Conservation (phyloP, 2,113 vertebrate genomes). For the Anarrhichthys ocellatus region DNA sequence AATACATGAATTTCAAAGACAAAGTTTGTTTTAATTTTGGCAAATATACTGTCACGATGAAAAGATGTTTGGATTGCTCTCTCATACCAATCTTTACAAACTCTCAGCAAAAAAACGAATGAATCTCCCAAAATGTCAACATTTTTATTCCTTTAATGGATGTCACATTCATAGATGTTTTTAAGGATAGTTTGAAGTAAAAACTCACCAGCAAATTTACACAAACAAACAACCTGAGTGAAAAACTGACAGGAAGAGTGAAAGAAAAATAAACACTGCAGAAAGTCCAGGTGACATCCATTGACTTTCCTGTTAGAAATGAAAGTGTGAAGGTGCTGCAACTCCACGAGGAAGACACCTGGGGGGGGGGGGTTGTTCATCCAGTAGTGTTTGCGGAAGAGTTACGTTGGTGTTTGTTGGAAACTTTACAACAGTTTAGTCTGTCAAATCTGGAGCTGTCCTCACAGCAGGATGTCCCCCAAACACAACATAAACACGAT, state of each 20-base stretch:
- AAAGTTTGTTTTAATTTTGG: not conserved
- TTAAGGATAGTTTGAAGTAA: not conserved
- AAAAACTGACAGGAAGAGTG: not conserved
- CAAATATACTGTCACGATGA: not conserved
- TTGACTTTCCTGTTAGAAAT: constrained; percentile 11
- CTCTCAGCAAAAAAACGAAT: not conserved
- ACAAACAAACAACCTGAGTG: not conserved
- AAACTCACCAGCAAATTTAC: not conserved
- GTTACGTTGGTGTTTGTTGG: not conserved
- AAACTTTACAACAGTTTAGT: constrained; percentile 24
- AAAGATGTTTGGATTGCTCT: not conserved
- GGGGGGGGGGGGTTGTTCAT: constrained; percentile 7
- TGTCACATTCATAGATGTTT: not conserved
- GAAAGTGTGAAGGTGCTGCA: not conserved
- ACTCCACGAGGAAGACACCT: not conserved
- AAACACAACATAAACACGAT: constrained; percentile 10
- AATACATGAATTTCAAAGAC: not conserved
- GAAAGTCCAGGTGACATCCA: not conserved
- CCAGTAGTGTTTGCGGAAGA: constrained; percentile 12
- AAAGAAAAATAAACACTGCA: not conserved
- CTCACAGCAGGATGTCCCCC: constrained; percentile 19
- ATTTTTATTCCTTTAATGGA: not conserved
- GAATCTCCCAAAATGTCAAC: not conserved
- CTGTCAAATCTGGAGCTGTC: not conserved
- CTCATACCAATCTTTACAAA: not conserved